A percentile compares a stretch with the other conserved stretches of the same genome.
Conservation (phyloP, 2,888 invertebrate species). For the Netelia melanura region DNA sequence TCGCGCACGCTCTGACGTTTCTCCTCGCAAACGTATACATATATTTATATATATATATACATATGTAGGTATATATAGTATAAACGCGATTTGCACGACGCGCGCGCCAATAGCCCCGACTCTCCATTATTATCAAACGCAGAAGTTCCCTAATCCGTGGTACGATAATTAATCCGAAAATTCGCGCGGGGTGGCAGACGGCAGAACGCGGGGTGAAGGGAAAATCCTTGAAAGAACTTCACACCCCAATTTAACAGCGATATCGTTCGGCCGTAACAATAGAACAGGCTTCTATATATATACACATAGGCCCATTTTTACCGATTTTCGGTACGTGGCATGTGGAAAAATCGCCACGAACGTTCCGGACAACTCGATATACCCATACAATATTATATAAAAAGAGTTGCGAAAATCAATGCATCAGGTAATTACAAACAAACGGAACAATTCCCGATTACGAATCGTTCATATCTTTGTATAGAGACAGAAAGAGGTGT, state of each 20-base stretch:
- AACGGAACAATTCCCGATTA: background rate
- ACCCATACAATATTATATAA: no score
- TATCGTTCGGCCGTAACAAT: constrained; percentile 51
- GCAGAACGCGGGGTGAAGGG: background rate
- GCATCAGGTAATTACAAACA: constrained; percentile 2
- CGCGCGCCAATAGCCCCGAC: constrained; percentile 37
- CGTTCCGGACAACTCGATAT: no score
- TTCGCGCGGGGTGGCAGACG: background rate
- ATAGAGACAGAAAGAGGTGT: background rate
- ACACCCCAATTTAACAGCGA: constrained; percentile 55
- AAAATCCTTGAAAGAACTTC: constrained; percentile 53
- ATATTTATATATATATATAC: background rate
- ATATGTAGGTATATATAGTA: background rate
- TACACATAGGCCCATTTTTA: background rate
- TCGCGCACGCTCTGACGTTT: constrained; percentile 39
- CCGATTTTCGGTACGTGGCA: background rate
- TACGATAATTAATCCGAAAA: constrained; percentile 65
- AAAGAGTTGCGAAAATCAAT: background rate
- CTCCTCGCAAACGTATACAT: constrained; percentile 20
- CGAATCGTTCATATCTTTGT: background rate
- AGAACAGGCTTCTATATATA: constrained; percentile 20
- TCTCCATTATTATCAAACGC: constrained; percentile 61
- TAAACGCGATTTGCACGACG: constrained; percentile 32
- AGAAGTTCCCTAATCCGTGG: constrained; percentile 64
- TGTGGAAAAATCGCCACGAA: no score